Conservation (phyloP, 2,113 vertebrate genomes). For the Morone saxatilis region DNA sequence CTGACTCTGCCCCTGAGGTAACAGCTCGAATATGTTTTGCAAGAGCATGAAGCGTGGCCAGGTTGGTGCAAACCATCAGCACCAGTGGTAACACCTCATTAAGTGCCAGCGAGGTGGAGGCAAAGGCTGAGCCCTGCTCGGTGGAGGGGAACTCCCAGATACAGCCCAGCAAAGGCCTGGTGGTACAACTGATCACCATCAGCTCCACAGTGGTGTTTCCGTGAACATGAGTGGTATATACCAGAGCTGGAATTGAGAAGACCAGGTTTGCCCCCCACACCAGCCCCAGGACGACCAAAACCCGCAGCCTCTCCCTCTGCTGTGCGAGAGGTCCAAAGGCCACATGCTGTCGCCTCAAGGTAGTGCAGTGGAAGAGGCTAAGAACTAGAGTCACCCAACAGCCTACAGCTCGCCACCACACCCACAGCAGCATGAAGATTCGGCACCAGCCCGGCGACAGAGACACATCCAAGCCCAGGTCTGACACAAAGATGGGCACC, state of each 20-base stretch:
- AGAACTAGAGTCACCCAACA: conserved; percentile 85
- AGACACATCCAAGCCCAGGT: conserved; percentile 82
- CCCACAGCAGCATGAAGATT: conserved; percentile 88
- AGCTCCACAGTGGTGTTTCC: conserved; percentile 83
- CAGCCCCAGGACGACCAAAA: conserved; percentile 70
- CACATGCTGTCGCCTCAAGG: conserved; percentile 75
- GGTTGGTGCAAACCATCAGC: conserved; percentile 84
- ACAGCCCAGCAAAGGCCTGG: conserved; percentile 85
- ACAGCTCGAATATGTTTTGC: conserved; percentile 83
- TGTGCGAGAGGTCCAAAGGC: conserved; percentile 67
- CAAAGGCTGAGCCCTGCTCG: conserved; percentile 78
- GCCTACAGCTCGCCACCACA: conserved; percentile 86
- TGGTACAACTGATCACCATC: conserved; percentile 88
- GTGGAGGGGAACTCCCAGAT: conserved; percentile 83
- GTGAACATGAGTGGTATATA: conserved; percentile 74
- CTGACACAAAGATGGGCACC: conserved; percentile 85
- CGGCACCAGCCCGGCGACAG: conserved; percentile 82
- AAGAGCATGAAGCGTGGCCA: conserved; percentile 80
- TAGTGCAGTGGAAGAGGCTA: conserved; percentile 84
- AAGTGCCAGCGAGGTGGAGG: conserved; percentile 81
- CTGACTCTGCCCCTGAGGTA: conserved; percentile 38
- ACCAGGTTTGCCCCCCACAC: conserved; percentile 84
- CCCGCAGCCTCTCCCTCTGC: conserved; percentile 72
- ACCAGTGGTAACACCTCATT: conserved; percentile 84
- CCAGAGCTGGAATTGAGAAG: conserved; percentile 81